Conservation (phyloP, 2,113 vertebrate genomes). For the Columbina picui region DNA sequence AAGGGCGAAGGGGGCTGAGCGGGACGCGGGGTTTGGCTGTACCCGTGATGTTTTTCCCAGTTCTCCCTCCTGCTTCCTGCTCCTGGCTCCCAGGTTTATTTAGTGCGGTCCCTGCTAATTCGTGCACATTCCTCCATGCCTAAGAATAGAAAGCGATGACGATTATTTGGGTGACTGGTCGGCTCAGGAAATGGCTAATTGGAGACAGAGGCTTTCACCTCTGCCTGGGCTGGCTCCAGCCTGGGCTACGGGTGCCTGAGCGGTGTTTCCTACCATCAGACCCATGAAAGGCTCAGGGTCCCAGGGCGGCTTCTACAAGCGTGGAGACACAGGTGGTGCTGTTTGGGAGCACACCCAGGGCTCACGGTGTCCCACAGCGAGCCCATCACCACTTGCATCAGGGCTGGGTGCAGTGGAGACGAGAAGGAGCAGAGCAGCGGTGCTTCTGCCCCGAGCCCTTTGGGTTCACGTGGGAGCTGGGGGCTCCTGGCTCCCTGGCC, state of each 20-base stretch:
- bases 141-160: neutral
- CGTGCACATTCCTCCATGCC: neutral
- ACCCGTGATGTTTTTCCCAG: neutral
- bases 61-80: neutral
- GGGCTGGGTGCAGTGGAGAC: neutral
- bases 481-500: neutral
- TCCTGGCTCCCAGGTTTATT: constrained; percentile 10
- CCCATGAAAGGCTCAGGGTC: accelerated
- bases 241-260: neutral
- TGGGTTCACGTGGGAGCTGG: neutral
- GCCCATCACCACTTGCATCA: accelerated
- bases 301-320: neutral
- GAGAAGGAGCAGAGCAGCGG: neutral
- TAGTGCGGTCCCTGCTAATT: neutral
- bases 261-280: neutral
- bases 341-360: neutral
- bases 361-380: neutral
- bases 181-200: constrained; percentile 45
- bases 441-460: accelerated
- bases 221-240: constrained; percentile 15
- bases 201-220: constrained; percentile 52
- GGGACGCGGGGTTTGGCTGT: accelerated
- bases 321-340: neutral
- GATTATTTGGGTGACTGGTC: constrained; percentile 44
- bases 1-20: neutral